Evolutionary conservation across 2,797 vertebrate genomes (phyloP).

Genomic region (Enteromius afrohamiltoni): DNA sequence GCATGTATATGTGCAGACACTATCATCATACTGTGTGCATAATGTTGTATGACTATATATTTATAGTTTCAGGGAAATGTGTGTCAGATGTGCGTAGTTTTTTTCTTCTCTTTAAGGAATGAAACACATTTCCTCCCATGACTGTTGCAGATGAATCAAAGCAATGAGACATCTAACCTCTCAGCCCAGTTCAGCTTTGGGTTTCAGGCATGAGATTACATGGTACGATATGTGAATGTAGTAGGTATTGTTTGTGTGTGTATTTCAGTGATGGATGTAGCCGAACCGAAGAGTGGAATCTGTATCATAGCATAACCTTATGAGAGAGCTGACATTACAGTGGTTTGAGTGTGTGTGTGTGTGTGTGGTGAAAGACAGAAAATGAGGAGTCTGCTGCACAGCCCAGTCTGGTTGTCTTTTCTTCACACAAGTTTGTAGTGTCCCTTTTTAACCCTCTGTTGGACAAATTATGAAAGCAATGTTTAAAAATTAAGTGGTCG

Average conservation of each 20-base stretch:
- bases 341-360: constrained; percentile 26
- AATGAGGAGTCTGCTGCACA: neutral
- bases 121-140: constrained; percentile 14
- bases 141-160: constrained; percentile 45
- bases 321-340: constrained; percentile 12
- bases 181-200: constrained; percentile 3
- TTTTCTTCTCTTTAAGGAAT: constrained; percentile 16
- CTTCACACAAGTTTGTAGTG: neutral
- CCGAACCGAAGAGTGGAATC: constrained; percentile 7
- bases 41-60: constrained; percentile 3
- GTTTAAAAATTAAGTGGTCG: neutral
- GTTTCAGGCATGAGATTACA: constrained; percentile 44
- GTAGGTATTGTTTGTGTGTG: constrained; percentile 21
- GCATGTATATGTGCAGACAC: neutral
- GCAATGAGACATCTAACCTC: constrained; percentile 27
- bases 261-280: constrained; percentile 6
- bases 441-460: neutral
- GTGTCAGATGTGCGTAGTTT: constrained; percentile 20
- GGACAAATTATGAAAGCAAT: neutral
- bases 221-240: constrained; percentile 15
- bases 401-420: neutral
- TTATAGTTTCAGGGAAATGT: constrained; percentile 5
- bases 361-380: neutral
- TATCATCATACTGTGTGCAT: neutral
- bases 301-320: constrained; percentile 16